Evolutionary conservation across 2,797 vertebrate genomes (phyloP), one percentile per base, ranked within the genome.

Genomic region (Pyrocephalus nanus): DNA sequence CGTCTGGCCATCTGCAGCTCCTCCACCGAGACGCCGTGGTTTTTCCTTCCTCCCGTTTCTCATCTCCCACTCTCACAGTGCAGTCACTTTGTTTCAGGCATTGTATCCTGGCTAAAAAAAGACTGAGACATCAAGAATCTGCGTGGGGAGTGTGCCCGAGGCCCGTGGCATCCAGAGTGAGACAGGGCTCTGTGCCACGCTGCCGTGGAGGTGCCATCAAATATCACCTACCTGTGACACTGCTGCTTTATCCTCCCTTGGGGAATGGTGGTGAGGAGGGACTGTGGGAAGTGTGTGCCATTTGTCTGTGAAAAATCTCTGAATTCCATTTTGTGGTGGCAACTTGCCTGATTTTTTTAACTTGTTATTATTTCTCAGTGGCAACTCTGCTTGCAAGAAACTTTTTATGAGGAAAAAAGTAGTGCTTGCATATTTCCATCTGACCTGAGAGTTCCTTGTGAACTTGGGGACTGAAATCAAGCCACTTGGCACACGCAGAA

Each of bases 251-350:
- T 26, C 12, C 26, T n/a, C 25, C 74, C 45, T 21, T 4, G n/a
- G 40, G 61, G 57, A 69, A 22, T 0, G 0, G 20, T 5, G 0
- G 19, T 8, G 48, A 72, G 78, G 55, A 32, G 57, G 25, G 26
- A 20, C 50, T 38, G 45, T 2, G 27, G n/a, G 36, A 72, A 72
- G 23, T 0, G 0, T 0, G 0, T 16, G 42, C 15, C 16, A 4
- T 58, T 47, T 42, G 54, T 34, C 51, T 5, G 0, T 11, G 66
- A 72, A 65, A 88, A 86, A 8, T 43, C 47, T 38, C 8, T 45
- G 29, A 70, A 15, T 53, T 72, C 43, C 58, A 26, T 51, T 42
- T 5, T 7, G 9, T 42, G 47, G 45, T 5, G 40, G 51, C 61
- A 80, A 66, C 20, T 67, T 53, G 19, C 34, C 30, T 29, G 6